These are phyloP conservation scores for Nomada fucata DNA, from an alignment of 2,888 invertebrate genomes.

Conservation along the genomic window DNA sequence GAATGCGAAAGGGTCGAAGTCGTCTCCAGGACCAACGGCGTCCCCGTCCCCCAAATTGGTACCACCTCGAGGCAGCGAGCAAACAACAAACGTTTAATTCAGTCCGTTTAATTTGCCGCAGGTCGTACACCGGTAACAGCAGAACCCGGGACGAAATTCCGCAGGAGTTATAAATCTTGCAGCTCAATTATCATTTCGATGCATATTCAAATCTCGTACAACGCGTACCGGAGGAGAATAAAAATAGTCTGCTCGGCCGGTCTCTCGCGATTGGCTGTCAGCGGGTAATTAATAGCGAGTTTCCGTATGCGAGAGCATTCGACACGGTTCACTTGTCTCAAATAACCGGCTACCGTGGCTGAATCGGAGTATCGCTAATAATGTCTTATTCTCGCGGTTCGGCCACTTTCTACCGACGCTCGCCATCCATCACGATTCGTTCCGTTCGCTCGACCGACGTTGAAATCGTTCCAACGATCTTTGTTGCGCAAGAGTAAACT, in stretches of 20 bases:
- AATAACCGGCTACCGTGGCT: conserved; percentile 12
- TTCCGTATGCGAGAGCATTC: conserved; percentile 32
- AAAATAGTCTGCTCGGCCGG: conserved; percentile 56
- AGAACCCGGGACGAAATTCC: conserved; percentile 44
- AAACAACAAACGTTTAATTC: conserved; percentile 18
- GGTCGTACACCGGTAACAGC: background rate
- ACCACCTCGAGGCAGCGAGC: background rate
- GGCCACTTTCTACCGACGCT: conserved; percentile 24
- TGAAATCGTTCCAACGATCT: background rate
- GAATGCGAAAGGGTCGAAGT: background rate
- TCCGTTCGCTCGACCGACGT: conserved; percentile 9
- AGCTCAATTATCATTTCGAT: conserved; percentile 52
- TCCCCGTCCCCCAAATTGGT: background rate
- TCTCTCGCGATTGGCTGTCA: conserved; percentile 14
- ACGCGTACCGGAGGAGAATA: conserved; percentile 42
- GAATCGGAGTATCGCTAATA: conserved; percentile 33
- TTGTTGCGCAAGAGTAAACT: background rate
- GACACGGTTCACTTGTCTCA: conserved; percentile 16
- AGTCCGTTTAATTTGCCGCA: conserved; percentile 28
- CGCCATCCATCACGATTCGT: conserved; percentile 14
- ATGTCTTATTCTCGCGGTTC: conserved; percentile 23
- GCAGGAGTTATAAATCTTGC: conserved; percentile 43
- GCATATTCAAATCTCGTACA: conserved; percentile 58
- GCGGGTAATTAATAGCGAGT: conserved; percentile 55
- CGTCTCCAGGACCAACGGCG: background rate